phyloP scores from a whole-genome alignment of 2,113 vertebrate genomes.

The Chroicocephalus ridibundus region DNA sequence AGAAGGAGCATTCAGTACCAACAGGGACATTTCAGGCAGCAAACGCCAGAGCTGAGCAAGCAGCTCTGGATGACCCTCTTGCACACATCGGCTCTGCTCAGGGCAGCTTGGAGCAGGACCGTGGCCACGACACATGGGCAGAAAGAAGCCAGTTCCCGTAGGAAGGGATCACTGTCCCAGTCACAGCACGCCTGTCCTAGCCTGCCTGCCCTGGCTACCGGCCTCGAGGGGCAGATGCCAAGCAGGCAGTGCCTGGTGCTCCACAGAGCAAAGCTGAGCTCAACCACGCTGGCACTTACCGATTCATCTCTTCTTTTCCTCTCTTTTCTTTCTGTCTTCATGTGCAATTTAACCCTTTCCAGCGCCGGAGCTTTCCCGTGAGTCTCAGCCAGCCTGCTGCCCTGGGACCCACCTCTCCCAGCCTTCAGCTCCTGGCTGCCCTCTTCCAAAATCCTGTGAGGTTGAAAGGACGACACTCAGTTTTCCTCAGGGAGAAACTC shows the following conservation, averaged over 20 bases:
- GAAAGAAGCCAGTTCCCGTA: background rate
- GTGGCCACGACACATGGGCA: rapidly evolving
- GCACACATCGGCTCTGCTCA: background rate
- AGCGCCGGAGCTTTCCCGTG: constrained; percentile 19
- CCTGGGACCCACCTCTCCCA: background rate
- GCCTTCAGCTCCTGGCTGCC: constrained; percentile 15
- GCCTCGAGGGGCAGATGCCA: background rate
- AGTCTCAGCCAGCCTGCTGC: background rate
- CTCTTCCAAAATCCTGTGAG: constrained; percentile 31
- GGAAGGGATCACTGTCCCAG: background rate
- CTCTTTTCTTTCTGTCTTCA: background rate
- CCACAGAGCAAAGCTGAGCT: background rate
- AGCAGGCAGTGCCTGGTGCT: background rate
- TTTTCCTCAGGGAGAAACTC: constrained; percentile 11
- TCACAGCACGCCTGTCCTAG: background rate
- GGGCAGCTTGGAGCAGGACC: background rate
- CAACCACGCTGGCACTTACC: background rate
- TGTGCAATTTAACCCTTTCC: constrained; percentile 28
- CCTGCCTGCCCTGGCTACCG: background rate
- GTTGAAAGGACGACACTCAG: constrained; percentile 20
- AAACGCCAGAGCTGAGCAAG: rapidly evolving
- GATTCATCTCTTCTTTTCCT: background rate
- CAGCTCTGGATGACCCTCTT: background rate
- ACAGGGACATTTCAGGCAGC: background rate
- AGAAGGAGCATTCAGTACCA: background rate